Evolutionary conservation across 1,140 invertebrate species (phyloP), one percentile per base, ranked within the genome.

Genomic region (Diorhabda sublineata): DNA sequence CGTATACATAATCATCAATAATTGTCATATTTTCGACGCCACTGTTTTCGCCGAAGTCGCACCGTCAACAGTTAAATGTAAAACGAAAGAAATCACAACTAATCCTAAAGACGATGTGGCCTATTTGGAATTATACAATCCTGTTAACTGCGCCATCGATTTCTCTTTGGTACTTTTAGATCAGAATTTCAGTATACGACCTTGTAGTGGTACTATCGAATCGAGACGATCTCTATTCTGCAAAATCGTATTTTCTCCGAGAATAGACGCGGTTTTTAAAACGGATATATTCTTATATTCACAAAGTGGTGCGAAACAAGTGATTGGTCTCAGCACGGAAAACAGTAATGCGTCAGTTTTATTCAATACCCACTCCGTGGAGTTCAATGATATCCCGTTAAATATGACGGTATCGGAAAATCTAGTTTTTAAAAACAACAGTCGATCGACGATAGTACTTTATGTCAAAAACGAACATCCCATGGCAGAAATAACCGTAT

Each of bases 1-100:
- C 0, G 42, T 75, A n/a, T 71, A 70, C 45, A 67, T 75, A 7
- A 70, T 72, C 6, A 47, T 75, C 26, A 75, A 75, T 59, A 68
- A 72, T 43, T 72, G 64, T 45, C 71, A 75, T 56, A 56, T 70
- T 7, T 69, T 73, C 45, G 68, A 71, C 44, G 63, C 69, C 5
- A 75, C 72, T 5, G 70, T 75, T 7, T 68, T 73, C 45, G 74
- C 72, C 0, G 69, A 67, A 9, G 70, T 75, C 44, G 72, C 71
- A 2, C 64, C 74, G 7, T 74, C 69, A 43, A 73, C 71, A 0
- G 68, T 75, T 0, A 63, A 66, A 26, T 64, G 68, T 26, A 5
- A 52, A 2, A 66, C 45, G n/a, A 71, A 60, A 59, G 60, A 71
- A 42, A 64, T 73, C 41, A 43, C 11, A 3, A 71, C 71, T n/a